Evolutionary conservation across 2,113 vertebrate genomes (phyloP), one percentile per base, ranked within the genome.

Genomic region (Cheilinus undulatus): DNA sequence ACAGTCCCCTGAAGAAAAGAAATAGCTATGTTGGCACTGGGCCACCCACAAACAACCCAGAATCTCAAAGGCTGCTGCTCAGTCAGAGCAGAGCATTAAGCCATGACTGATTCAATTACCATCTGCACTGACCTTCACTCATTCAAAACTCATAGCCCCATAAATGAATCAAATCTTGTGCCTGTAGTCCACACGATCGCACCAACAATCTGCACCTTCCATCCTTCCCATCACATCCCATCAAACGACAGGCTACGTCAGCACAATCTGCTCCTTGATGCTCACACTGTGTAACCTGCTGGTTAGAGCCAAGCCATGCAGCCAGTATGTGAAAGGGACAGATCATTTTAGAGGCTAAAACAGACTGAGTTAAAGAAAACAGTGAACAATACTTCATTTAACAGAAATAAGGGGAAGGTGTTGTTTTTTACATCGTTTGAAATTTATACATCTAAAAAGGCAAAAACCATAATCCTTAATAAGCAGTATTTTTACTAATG

Each of bases 241-340:
- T 76, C 76, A 83, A 49, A 83, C 65, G 24, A 74, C 64, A 73
- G 78, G 2, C 62, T 17, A 74, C 82, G 70, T 89, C 84, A 87
- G 86, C 89, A 83, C 79, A 86, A 83, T 84, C 80, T 84, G 85
- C 78, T 80, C 28, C 60, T 76, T 38, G 60, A 84, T 85, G 81
- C 76, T 87, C 87, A 78, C 74, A 73, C 84, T 84, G 84, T 75
- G 83, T 60, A 80, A 76, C 86, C 76, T 1, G 60, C 78, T 59
- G 51, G 52, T 61, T 36, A 73, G 54, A 71, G 79, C 70, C 63
- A 54, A 72, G 76, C 48, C 64, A 72, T 73, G 52, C 59, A 57
- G 57, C 60, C 56, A 78, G 75, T 71, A 43, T 79, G 62, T 73
- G 46, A 78, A 64, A 17, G 50, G 61, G 51, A 74, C 68, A 64